A percentile compares a stretch with the other conserved stretches of the same genome.
Conservation (phyloP, 2,113 vertebrate species). For the Opisthocomus hoazin region DNA sequence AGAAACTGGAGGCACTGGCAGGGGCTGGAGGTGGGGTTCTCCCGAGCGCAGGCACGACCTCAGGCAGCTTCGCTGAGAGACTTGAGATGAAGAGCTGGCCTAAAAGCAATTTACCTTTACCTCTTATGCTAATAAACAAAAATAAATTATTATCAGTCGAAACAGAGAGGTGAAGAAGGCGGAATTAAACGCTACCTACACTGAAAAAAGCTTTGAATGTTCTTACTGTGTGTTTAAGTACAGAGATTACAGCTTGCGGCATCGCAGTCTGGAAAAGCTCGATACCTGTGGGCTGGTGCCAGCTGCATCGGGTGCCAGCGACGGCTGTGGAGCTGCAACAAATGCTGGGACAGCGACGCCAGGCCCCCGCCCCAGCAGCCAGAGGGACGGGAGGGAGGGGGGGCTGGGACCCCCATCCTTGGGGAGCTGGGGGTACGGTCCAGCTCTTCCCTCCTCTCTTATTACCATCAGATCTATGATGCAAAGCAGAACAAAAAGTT, state of each 20-base stretch:
- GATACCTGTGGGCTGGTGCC: not conserved
- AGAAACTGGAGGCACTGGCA: conserved; percentile 37
- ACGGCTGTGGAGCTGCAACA: not conserved
- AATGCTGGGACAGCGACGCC: not conserved
- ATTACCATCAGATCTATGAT: not conserved
- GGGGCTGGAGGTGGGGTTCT: conserved; percentile 14
- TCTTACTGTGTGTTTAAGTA: not conserved
- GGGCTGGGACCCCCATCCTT: not conserved
- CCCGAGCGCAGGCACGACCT: not conserved
- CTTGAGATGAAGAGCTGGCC: not conserved
- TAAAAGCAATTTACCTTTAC: not conserved
- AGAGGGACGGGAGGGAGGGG: not conserved
- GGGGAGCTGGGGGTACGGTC: not conserved
- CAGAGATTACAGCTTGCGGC: not conserved
- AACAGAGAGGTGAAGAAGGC: not conserved
- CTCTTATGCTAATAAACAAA: not conserved
- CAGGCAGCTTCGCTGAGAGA: not conserved
- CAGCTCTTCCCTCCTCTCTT: not conserved
- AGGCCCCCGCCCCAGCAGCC: fast-evolving
- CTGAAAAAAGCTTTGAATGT: not conserved
- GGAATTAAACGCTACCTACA: fast-evolving
- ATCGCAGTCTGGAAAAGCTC: not conserved
- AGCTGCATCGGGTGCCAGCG: not conserved
- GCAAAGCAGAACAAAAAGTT: not conserved
- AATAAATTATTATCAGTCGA: not conserved